Evolutionary conservation across 2,113 vertebrate species (phyloP).

Genomic region (Chloropsis cyanopogon): DNA sequence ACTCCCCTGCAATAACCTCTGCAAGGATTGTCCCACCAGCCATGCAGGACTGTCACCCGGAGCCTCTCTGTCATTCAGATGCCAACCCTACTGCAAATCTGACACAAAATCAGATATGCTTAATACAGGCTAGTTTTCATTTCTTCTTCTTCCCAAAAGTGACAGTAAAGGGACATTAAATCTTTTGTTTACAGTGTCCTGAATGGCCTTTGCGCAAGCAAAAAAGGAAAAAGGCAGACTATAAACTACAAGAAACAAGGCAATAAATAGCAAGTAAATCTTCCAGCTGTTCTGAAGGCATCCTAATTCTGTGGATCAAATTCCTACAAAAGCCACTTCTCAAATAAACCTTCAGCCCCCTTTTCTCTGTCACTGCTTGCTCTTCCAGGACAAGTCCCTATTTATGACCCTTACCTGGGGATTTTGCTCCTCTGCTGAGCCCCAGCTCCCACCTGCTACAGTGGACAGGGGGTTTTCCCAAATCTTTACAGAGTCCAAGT

Average conservation of each 20-base stretch:
- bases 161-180: neutral
- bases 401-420: neutral
- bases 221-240: neutral
- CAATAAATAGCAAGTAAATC: neutral
- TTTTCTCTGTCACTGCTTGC: neutral
- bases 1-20: neutral
- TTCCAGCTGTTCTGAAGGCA: neutral
- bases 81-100: neutral
- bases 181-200: neutral
- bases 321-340: neutral
- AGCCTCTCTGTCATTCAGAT: neutral
- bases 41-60: neutral
- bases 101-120: neutral
- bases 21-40: neutral
- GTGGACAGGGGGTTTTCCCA: neutral
- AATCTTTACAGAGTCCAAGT: neutral
- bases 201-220: neutral
- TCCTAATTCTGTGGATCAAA: neutral
- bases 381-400: neutral
- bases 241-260: neutral
- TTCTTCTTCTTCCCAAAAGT: neutral
- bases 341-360: neutral
- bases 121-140: neutral
- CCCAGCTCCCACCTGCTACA: neutral
- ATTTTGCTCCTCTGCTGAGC: neutral